Conservation (phyloP, 2,888 invertebrate species). For the Phengaris arion region DNA sequence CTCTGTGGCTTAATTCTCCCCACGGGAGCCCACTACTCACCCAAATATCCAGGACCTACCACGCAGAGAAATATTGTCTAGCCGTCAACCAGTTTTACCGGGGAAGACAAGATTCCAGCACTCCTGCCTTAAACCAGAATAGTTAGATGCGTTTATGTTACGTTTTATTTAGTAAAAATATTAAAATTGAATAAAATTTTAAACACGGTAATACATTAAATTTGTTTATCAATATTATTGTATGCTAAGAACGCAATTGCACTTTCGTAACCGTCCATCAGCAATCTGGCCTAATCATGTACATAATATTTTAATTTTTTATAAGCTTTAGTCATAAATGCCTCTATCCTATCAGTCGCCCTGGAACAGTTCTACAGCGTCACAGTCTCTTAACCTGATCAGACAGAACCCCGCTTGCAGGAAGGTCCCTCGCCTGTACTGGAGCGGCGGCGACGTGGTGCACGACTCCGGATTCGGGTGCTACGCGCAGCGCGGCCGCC, state of each 20-base stretch:
- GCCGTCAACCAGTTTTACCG: constrained; percentile 73
- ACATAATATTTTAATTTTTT: too few species aligned
- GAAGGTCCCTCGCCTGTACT: constrained; percentile 61
- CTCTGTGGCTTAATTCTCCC: constrained; percentile 69
- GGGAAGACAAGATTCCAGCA: constrained; percentile 45
- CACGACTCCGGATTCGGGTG: constrained; percentile 63
- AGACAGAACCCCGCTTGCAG: constrained; percentile 41
- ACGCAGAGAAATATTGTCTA: constrained; percentile 72
- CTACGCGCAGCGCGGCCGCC: constrained; percentile 58
- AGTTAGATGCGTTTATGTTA: background rate
- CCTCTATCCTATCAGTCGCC: too few species aligned
- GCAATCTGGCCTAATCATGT: too few species aligned
- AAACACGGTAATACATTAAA: background rate
- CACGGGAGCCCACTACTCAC: constrained; percentile 69
- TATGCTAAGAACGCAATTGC: too few species aligned
- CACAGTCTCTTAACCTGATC: too few species aligned
- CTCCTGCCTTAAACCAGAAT: constrained; percentile 62
- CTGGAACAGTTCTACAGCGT: too few species aligned
- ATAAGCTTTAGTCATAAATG: too few species aligned
- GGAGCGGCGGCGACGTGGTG: constrained; percentile 66
- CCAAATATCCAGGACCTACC: constrained; percentile 71
- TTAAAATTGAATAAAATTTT: background rate
- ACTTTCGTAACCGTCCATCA: too few species aligned
- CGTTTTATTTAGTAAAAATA: constrained; percentile 20
- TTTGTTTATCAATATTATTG: too few species aligned